Conservation (phyloP, 2,113 vertebrate species). For the Paramisgurnus dabryanus region DNA sequence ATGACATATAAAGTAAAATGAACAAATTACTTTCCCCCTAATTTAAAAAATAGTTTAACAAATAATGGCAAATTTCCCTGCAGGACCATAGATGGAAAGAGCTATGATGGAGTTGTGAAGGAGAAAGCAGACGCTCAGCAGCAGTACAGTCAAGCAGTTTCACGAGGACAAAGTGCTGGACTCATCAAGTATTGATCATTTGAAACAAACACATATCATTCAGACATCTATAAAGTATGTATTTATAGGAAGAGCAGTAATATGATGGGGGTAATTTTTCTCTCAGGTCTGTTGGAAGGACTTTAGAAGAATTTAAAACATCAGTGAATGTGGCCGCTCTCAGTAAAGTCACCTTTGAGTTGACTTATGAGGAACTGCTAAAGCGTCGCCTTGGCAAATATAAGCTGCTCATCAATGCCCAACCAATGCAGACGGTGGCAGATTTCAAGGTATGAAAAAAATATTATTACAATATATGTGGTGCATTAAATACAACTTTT, state of each 20-base stretch:
- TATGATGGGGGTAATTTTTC: neutral
- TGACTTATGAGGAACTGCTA: conserved; percentile 91
- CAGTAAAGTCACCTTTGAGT: conserved; percentile 88
- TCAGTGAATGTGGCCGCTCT: conserved; percentile 81
- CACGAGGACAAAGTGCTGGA: conserved; percentile 87
- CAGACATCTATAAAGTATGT: neutral
- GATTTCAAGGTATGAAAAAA: conserved; percentile 79
- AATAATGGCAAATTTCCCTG: neutral
- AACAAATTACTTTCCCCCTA: too few relatives aligned
- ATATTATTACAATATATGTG: too few relatives aligned
- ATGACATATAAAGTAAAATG: too few relatives aligned
- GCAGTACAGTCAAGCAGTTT: conserved; percentile 85
- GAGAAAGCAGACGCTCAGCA: conserved; percentile 84
- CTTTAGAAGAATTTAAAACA: conserved; percentile 90
- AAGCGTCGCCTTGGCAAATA: conserved; percentile 85
- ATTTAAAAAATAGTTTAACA: neutral
- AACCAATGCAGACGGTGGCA: conserved; percentile 84
- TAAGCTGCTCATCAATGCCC: conserved; percentile 85
- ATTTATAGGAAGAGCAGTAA: neutral
- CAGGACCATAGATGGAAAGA: conserved; percentile 83
- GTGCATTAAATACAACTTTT: neutral
- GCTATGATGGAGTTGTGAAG: conserved; percentile 87
- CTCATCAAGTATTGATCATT: conserved; percentile 81
- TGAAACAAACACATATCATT: too few relatives aligned
- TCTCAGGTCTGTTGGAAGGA: conserved; percentile 86